Conservation (phyloP, 2,113 vertebrate genomes). For the Toxotes chatareus region DNA sequence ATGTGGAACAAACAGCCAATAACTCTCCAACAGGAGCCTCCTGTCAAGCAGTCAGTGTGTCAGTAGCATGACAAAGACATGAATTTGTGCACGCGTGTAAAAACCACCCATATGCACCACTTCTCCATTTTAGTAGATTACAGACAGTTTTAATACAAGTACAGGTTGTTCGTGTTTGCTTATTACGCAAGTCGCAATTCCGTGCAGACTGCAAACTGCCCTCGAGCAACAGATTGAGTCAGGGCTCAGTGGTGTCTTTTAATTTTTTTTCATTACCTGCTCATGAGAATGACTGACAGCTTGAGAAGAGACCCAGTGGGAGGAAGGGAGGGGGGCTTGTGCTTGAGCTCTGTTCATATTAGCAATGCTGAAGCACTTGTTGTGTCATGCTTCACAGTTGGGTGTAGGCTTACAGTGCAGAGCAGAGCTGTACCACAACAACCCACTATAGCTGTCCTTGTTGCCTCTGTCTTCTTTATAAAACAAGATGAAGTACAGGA, state of each 20-base stretch:
- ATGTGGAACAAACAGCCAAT: slow-evolving; percentile 39
- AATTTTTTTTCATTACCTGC: slow-evolving; percentile 9
- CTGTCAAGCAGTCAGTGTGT: slow-evolving; percentile 49
- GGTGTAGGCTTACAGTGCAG: slow-evolving; percentile 27
- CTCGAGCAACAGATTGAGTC: neutral
- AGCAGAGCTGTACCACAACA: slow-evolving; percentile 19
- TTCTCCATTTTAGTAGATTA: neutral
- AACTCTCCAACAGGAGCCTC: neutral
- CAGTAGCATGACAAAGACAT: slow-evolving; percentile 1
- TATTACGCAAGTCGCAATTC: neutral
- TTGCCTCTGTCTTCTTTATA: neutral
- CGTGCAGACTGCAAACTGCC: neutral
- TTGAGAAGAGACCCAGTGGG: neutral
- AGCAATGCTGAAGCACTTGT: slow-evolving; percentile 38
- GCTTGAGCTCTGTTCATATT: slow-evolving; percentile 15
- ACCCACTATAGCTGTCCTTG: neutral
- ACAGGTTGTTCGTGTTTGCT: slow-evolving; percentile 1
- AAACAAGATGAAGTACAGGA: neutral
- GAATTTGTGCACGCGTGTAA: slow-evolving; percentile 6
- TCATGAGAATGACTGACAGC: slow-evolving; percentile 18
- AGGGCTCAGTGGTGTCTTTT: neutral
- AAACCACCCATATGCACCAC: neutral
- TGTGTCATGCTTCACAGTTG: slow-evolving; percentile 53
- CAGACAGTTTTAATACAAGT: neutral
- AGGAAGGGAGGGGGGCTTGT: slow-evolving; percentile 12